Evolutionary conservation across 2,797 vertebrate species (phyloP), one percentile per base, ranked within the genome.

Genomic region (Astyanax mexicanus): DNA sequence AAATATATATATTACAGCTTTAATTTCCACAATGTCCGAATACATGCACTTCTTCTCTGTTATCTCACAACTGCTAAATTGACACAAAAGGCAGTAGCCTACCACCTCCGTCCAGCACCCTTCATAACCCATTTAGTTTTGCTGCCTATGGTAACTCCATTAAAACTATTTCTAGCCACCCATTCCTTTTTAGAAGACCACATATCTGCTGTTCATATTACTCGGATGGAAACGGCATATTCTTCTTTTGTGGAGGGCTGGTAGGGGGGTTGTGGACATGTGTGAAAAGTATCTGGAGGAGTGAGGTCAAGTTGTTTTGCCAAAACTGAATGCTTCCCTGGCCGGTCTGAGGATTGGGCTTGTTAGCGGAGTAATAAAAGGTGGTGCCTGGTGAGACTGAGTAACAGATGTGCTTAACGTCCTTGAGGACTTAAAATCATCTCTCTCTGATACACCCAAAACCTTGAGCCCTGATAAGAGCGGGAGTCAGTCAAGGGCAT

Each of bases 401-500:
- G 69, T 40, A 84, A 60, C 67, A 2, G 61, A 42, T 73, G 74
- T 37, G 37, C 40, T 71, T 75, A 45, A 44, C 37, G 78, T 55
- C 83, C 88, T 84, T 84, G 76, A 87, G 82, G 75, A 54, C 75
- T 66, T 72, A 21, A 67, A 81, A 83, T 84, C 84, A 87, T 82
- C 82, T 75, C 73, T 76, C 81, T 83, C 61, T 32, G 77, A 77
- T 82, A 78, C 68, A 77, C 65, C 74, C 70, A 47, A 83, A 72
- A 58, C 90, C 86, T 88, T 86, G 87, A 84, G 74, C 42, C 37
- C 75, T 83, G 87, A 89, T 88, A 88, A 87, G 84, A 79, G 17
- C 70, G 49, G 52, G 25, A 76, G 72, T 83, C 78, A 67, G 77
- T 58, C 76, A 84, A 81, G 87, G 82, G 13, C 82, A 78, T 64